These are phyloP conservation scores for Neuroscelio doddi DNA, from an alignment of 2,888 invertebrate genomes.

Conservation along the genomic window DNA sequence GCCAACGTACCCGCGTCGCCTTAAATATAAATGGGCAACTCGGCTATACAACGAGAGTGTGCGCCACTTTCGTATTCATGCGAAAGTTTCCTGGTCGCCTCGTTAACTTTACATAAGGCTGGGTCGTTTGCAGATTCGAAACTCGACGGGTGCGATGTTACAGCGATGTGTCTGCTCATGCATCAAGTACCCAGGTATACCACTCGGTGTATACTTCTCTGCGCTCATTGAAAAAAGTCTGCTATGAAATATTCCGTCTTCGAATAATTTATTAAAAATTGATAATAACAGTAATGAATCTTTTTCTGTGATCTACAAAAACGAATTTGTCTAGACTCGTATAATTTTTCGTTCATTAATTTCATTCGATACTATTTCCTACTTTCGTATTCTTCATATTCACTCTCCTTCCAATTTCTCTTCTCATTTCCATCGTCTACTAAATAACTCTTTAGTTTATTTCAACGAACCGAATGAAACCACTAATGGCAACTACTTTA, in stretches of 20 bases:
- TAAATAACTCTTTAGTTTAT: conserved; percentile 23
- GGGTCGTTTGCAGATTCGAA: conserved; percentile 55
- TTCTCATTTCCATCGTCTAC: not conserved
- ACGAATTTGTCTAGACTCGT: no score
- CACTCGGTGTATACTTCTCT: not conserved
- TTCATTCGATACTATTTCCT: conserved; percentile 2
- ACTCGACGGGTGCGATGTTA: conserved; percentile 45
- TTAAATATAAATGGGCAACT: conserved; percentile 68
- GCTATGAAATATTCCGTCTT: no score
- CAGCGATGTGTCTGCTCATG: conserved; percentile 22
- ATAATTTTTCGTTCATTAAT: conserved; percentile 1
- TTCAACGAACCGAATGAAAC: conserved; percentile 32
- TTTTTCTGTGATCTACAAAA: no score
- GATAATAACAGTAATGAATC: no score
- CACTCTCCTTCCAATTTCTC: conserved; percentile 17
- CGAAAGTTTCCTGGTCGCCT: conserved; percentile 67
- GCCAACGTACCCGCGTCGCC: conserved; percentile 55
- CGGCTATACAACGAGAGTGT: conserved; percentile 54
- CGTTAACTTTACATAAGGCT: conserved; percentile 66
- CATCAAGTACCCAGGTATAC: conserved; percentile 6
- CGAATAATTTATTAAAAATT: no score
- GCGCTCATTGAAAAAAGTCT: no score
- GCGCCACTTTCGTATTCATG: conserved; percentile 67
- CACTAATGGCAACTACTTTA: conserved; percentile 37
- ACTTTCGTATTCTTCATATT: conserved; percentile 8